Evolutionary conservation across 1,140 invertebrate species (phyloP).

Genomic region (Lasaia peninsularis): DNA sequence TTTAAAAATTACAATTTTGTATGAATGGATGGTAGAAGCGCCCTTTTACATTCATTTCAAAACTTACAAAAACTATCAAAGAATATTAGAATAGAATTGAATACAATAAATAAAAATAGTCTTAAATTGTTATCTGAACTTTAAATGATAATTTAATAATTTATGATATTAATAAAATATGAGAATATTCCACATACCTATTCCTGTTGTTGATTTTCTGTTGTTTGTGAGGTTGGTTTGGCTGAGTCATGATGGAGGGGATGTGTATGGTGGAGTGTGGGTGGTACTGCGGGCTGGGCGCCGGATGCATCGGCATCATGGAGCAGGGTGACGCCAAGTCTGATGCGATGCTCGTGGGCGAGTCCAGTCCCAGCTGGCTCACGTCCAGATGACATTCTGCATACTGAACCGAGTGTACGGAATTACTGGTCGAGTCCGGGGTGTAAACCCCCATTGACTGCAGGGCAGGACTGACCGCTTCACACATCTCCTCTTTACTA

Average conservation of each 20-base stretch:
- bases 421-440: conserved; percentile 90
- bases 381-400: conserved; percentile 89
- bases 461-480: conserved; percentile 79
- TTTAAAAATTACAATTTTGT: too few species aligned
- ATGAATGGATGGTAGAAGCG: too few species aligned
- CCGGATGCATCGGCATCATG: conserved; percentile 80
- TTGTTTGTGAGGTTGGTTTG: conserved; percentile 74
- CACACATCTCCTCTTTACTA: conserved; percentile 73
- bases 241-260: conserved; percentile 78
- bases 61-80: too few species aligned
- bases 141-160: not conserved
- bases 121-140: not conserved
- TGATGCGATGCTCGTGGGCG: conserved; percentile 90
- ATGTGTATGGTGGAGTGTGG: conserved; percentile 81
- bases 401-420: conserved; percentile 89
- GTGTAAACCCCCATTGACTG: conserved; percentile 90
- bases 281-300: conserved; percentile 77
- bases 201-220: conserved; percentile 78
- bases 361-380: conserved; percentile 89
- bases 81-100: too few species aligned
- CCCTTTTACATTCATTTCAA: too few species aligned
- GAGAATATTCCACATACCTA: conserved; percentile 72
- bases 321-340: conserved; percentile 89
- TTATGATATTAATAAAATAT: not conserved
- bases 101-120: too few species aligned